Evolutionary conservation across 2,888 invertebrate species (phyloP).

Genomic region (Elmis aenea): DNA sequence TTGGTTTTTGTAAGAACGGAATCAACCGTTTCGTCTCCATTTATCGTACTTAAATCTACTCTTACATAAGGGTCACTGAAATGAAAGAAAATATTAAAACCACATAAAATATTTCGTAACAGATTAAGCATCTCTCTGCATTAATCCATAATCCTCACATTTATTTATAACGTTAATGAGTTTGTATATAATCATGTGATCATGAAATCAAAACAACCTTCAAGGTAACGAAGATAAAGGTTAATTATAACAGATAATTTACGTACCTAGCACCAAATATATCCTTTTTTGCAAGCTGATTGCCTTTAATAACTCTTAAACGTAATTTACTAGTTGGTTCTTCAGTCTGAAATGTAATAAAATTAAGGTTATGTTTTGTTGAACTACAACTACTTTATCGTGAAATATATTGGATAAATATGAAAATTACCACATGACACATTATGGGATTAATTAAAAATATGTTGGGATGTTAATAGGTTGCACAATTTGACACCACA

Average conservation of each 20-base stretch:
- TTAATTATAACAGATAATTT: conserved; percentile 2
- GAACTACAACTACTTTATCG: too few relatives aligned
- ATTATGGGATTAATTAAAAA: too few relatives aligned
- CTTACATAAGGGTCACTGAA: conserved; percentile 94
- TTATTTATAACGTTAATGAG: too few relatives aligned
- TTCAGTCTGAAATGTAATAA: conserved; percentile 57
- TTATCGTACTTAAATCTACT: conserved; percentile 81
- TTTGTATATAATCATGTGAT: too few relatives aligned
- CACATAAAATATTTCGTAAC: not conserved
- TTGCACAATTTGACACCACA: conserved; percentile 9
- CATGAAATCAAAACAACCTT: too few relatives aligned
- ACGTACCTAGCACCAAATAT: conserved; percentile 94
- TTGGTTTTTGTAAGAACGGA: conserved; percentile 93
- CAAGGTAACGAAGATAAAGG: conserved; percentile 1
- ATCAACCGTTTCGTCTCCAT: conserved; percentile 84
- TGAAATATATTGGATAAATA: too few relatives aligned
- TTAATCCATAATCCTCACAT: too few relatives aligned
- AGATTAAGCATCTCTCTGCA: too few relatives aligned
- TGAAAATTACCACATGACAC: too few relatives aligned
- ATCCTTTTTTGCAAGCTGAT: conserved; percentile 94
- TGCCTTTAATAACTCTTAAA: conserved; percentile 79
- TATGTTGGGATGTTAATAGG: conserved; percentile 6
- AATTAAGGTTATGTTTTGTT: conserved; percentile 11
- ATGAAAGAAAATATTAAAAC: conserved; percentile 27
- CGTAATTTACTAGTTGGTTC: conserved; percentile 78